Conservation (phyloP, 2,113 vertebrate genomes). For the Prionailurus viverrinus region DNA sequence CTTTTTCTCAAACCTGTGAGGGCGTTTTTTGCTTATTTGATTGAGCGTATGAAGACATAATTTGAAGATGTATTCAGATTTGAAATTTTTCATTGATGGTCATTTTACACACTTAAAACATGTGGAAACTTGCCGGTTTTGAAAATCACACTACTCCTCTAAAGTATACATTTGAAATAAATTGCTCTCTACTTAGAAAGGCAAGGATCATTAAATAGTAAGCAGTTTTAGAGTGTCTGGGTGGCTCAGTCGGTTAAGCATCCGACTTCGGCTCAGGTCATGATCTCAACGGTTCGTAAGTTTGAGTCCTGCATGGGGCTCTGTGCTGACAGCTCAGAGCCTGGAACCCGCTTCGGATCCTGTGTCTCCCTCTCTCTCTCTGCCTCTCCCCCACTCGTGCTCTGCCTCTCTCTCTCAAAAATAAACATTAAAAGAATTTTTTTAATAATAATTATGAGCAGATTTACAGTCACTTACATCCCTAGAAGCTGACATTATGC, state of each 20-base stretch:
- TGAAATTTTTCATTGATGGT: not conserved
- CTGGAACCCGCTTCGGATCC: too few species aligned
- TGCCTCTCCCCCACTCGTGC: too few species aligned
- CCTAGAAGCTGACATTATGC: not conserved
- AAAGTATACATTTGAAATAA: slow-evolving; percentile 2
- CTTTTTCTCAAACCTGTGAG: not conserved
- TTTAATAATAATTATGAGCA: not conserved
- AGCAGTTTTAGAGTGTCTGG: not conserved
- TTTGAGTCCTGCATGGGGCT: too few species aligned
- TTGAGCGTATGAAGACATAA: not conserved
- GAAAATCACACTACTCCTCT: not conserved
- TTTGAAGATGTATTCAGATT: slow-evolving; percentile 21
- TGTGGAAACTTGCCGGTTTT: not conserved
- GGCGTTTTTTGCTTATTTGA: not conserved
- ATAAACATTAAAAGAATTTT: too few species aligned
- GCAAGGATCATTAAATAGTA: not conserved
- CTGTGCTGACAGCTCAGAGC: too few species aligned
- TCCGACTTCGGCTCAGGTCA: too few species aligned
- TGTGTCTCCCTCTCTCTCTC: too few species aligned
- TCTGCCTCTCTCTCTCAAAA: too few species aligned
- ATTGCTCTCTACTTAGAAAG: not conserved
- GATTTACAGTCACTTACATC: not conserved
- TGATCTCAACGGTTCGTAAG: too few species aligned
- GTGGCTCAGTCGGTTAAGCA: too few species aligned
- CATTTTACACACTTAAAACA: not conserved